Evolutionary conservation across 2,888 invertebrate species (phyloP).

Genomic region (Diplazon laetatorius): DNA sequence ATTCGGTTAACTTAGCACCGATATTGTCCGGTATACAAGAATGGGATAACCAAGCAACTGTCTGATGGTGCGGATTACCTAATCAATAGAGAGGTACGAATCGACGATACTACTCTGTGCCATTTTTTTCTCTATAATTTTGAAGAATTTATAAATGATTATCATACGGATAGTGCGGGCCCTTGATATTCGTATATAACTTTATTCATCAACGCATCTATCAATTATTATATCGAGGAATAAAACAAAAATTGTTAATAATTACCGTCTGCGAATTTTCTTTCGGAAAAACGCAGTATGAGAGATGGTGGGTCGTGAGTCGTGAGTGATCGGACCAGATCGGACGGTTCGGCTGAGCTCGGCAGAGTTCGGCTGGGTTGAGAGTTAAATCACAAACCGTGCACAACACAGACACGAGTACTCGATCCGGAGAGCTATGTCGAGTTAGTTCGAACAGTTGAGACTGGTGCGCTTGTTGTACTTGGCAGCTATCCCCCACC

Average conservation of each 20-base stretch:
- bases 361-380: background rate
- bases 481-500: too few species aligned
- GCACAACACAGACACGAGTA: background rate
- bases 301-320: constrained; percentile 51
- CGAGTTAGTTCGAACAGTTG: background rate
- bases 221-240: background rate
- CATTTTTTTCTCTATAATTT: background rate
- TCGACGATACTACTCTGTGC: background rate
- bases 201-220: background rate
- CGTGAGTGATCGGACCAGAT: background rate
- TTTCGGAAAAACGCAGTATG: constrained; percentile 55
- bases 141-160: background rate
- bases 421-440: too few species aligned
- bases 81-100: constrained; percentile 19
- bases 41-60: constrained; percentile 1
- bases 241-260: constrained; percentile 22
- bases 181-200: background rate
- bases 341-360: constrained; percentile 1
- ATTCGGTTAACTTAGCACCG: too few species aligned
- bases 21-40: too few species aligned
- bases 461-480: background rate
- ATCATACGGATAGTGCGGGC: background rate
- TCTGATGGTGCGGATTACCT: constrained; percentile 39
- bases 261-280: constrained; percentile 62
- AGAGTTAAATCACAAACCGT: background rate